phyloP scores from a whole-genome alignment of 2,888 invertebrate species.

The Elmis aenea region DNA sequence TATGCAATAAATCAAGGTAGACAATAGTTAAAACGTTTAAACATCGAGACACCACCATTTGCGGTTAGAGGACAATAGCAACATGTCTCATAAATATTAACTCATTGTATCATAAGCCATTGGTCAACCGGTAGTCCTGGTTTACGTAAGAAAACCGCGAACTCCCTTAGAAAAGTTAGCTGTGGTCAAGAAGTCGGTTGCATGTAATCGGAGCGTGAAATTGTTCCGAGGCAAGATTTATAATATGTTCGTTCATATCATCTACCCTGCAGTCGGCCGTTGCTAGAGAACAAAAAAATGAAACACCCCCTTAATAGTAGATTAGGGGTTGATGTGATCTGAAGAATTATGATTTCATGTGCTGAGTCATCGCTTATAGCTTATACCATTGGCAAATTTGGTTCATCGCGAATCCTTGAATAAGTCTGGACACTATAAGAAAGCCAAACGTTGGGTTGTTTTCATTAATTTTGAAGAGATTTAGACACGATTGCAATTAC shows the following conservation, averaged over 20 bases:
- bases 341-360: conserved; percentile 11
- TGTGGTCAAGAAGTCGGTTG: conserved; percentile 19
- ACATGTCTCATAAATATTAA: conserved; percentile 35
- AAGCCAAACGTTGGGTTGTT: too few species aligned
- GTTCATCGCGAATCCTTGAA: neutral
- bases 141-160: conserved; percentile 19
- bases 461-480: neutral
- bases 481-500: too few species aligned
- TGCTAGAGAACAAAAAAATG: conserved; percentile 2
- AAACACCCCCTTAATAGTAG: conserved; percentile 6
- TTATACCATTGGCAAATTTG: neutral
- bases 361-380: conserved; percentile 1
- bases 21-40: conserved; percentile 25
- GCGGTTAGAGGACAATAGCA: conserved; percentile 29
- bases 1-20: conserved; percentile 27
- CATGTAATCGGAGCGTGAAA: conserved; percentile 21
- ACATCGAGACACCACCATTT: conserved; percentile 27
- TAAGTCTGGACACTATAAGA: too few species aligned
- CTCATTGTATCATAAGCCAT: conserved; percentile 25
- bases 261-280: neutral
- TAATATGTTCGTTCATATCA: neutral
- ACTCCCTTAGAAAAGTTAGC: conserved; percentile 12
- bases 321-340: conserved; percentile 8
- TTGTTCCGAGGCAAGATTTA: conserved; percentile 10
- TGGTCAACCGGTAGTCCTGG: conserved; percentile 26